These are phyloP conservation scores for Drosophila willistoni DNA, from an alignment of 1,140 invertebrate genomes.

Conservation along the genomic window DNA sequence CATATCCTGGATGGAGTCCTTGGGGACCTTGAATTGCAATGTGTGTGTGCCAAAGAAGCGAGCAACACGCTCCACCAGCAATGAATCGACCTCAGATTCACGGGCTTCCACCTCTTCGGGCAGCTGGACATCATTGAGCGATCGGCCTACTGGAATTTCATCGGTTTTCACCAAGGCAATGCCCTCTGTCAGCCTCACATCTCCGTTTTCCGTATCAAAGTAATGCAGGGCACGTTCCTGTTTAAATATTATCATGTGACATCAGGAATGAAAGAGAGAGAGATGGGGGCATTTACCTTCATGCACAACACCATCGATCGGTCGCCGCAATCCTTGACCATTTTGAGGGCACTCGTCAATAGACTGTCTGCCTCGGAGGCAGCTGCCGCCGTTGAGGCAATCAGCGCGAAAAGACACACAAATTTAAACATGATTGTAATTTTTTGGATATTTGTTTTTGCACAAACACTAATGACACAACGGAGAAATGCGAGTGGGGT, in stretches of 20 bases:
- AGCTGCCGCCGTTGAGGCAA: constrained; percentile 83
- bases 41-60: constrained; percentile 91
- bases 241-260: not conserved
- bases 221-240: constrained; percentile 88
- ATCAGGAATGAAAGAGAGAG: not conserved
- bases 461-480: constrained; percentile 54
- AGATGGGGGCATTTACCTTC: constrained; percentile 84
- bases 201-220: constrained; percentile 86
- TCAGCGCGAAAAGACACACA: constrained; percentile 84
- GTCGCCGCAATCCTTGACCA: constrained; percentile 88
- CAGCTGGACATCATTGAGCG: constrained; percentile 84
- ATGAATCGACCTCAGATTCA: constrained; percentile 90
- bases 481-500: constrained; percentile 17
- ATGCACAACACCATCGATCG: constrained; percentile 89
- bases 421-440: constrained; percentile 85
- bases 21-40: constrained; percentile 90
- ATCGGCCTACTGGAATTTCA: constrained; percentile 85
- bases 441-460: constrained; percentile 36
- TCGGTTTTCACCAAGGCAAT: constrained; percentile 88
- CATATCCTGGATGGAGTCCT: constrained; percentile 87
- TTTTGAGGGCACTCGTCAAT: constrained; percentile 86
- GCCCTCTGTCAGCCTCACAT: constrained; percentile 87
- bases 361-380: constrained; percentile 83
- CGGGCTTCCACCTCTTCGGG: constrained; percentile 88
- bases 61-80: constrained; percentile 88